phyloP scores from a whole-genome alignment of 2,797 vertebrate species.

The Lophotriccus pileatus region DNA sequence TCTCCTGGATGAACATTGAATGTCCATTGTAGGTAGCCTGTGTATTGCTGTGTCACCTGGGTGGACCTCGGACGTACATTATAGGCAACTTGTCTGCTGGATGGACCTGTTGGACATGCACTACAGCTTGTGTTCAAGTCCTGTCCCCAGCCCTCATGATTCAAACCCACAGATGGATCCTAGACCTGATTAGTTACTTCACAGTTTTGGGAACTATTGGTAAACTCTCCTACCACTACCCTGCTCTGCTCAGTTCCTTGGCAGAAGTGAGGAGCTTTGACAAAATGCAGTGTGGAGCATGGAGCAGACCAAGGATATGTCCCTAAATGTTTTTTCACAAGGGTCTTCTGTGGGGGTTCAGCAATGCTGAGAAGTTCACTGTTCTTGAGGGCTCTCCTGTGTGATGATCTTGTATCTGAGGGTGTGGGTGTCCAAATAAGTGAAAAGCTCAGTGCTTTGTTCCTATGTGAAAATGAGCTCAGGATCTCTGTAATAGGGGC shows the following conservation, averaged over 20 bases:
- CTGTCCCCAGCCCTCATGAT: background rate
- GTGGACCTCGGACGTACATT: background rate
- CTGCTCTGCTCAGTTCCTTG: background rate
- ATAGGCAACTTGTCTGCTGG: background rate
- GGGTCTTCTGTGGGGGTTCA: background rate
- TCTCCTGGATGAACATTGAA: background rate
- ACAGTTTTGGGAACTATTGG: background rate
- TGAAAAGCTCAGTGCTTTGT: background rate
- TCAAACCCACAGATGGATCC: background rate
- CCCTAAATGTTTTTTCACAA: background rate
- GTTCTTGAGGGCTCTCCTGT: background rate
- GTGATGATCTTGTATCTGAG: background rate
- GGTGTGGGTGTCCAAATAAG: background rate
- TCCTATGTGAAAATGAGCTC: background rate
- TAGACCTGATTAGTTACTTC: background rate
- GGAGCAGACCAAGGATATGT: background rate
- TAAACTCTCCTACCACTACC: background rate
- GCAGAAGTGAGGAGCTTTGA: background rate
- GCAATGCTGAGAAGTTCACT: background rate
- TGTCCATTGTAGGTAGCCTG: background rate
- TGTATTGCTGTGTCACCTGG: background rate
- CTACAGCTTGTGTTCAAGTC: background rate
- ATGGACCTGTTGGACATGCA: rapidly evolving
- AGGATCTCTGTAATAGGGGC: background rate
- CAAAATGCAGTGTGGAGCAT: background rate